Base-by-base conservation (phyloP, 2,888 invertebrate species). In the Linyphia triangularis region DNA sequence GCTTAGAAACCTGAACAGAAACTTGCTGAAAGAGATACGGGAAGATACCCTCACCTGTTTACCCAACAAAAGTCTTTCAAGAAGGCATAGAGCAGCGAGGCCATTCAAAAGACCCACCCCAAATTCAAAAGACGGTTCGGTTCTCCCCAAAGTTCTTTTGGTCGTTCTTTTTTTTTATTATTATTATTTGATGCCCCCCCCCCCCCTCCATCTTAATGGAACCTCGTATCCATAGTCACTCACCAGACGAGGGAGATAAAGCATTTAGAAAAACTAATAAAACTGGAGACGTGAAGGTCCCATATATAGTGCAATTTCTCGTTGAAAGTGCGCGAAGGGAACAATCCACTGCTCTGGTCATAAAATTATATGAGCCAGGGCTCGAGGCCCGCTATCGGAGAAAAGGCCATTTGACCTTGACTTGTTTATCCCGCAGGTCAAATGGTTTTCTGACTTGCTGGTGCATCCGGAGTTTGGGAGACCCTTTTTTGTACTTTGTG, bases 401-500 rank as follows among this genome's bases (percentile, higher is more conserved):
- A 79, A 65, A 51, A 75, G 30, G 67, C 86, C 67, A 75, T 86
- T 81, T 86, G 81, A 86, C 86, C 86, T 86, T 86, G 86, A 86
- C 86, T 81, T 81, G 86, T 86, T 86, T 86, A 86, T 86, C 86
- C 86, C 73, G 26, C 13, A 73, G 86, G 86, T 86, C 79, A 86
- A 86, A 86, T 86, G 86, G 65, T 81, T 86, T 79, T 70, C 33
- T 33, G 82, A 28, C 70, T 70, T 26, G 57, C 24, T 57, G 40
- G 61, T 57, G 70, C 78, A 63, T 78, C 77, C 65, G 51, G 78
- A 33, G 72, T 70, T 13, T 19, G 30, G 72, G 26, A 19, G 37
- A 22, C 81, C 59, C 40, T 70, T 69, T 70, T 63, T 70, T 43
- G 9, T 43, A 24, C 24, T 59, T 43, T 33, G 26, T 85, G 85